phyloP scores from a whole-genome alignment of 2,888 invertebrate species.

The Heliconius cydno region DNA sequence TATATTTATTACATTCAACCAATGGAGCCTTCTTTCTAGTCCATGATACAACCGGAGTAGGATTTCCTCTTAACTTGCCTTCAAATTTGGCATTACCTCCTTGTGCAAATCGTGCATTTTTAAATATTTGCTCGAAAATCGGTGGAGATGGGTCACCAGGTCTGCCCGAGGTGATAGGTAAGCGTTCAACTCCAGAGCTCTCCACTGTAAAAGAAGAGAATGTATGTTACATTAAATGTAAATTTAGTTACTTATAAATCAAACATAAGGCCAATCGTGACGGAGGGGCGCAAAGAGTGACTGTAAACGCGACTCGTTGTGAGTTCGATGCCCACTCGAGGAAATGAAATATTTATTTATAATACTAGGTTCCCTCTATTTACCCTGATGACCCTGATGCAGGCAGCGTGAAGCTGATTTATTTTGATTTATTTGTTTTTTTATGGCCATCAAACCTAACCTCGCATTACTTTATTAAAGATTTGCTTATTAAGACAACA shows the following conservation, averaged over 20 bases:
- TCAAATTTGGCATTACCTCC: conserved; percentile 97
- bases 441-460: not conserved
- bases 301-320: too few relatives aligned
- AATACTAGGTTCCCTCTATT: too few relatives aligned
- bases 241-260: not conserved
- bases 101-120: conserved; percentile 96
- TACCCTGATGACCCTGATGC: too few relatives aligned
- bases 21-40: conserved; percentile 93
- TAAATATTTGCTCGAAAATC: conserved; percentile 97
- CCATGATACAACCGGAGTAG: conserved; percentile 95
- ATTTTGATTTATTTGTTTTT: not conserved
- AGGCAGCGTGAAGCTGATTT: too few relatives aligned
- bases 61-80: conserved; percentile 94
- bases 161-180: conserved; percentile 69
- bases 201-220: conserved; percentile 83
- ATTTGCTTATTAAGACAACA: not conserved
- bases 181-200: conserved; percentile 82
- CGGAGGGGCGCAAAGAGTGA: too few relatives aligned
- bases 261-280: too few relatives aligned
- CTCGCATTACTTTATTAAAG: conserved; percentile 9
- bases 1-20: conserved; percentile 92
- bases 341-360: too few relatives aligned
- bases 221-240: conserved; percentile 26
- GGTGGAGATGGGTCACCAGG: conserved; percentile 94
- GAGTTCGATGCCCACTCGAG: too few relatives aligned